A percentile compares a stretch with the other conserved stretches of the same genome.
Evolutionary conservation across 2,797 vertebrate species (phyloP).

Genomic region (Eupleurogrammus muticus): DNA sequence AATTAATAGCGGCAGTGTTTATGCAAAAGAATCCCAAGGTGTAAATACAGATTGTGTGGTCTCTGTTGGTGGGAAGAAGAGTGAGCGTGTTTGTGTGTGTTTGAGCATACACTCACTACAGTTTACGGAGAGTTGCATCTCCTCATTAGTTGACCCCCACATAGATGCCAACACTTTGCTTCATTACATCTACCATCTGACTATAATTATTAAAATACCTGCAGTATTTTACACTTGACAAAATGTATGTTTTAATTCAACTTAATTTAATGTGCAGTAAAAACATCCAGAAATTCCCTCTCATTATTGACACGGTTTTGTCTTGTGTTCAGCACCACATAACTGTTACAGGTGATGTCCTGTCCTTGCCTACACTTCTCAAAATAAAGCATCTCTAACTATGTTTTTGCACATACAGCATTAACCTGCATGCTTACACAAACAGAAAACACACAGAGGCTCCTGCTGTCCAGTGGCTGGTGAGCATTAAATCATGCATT

Average conservation of each 20-base stretch:
- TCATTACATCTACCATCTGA: slow-evolving; percentile 17
- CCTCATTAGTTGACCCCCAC: slow-evolving; percentile 29
- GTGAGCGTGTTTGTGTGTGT: slow-evolving; percentile 51
- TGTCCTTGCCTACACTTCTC: too few species aligned
- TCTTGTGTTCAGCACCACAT: too few species aligned
- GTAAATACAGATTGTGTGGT: slow-evolving; percentile 87
- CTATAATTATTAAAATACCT: slow-evolving; percentile 1
- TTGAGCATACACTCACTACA: slow-evolving; percentile 52
- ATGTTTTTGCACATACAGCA: too few species aligned
- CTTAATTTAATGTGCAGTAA: too few species aligned
- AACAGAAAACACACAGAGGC: too few species aligned
- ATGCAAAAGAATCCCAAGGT: slow-evolving; percentile 71
- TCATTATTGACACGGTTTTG: too few species aligned
- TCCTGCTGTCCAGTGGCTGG: too few species aligned
- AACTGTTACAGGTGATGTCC: too few species aligned
- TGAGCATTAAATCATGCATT: too few species aligned
- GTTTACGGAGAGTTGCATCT: slow-evolving; percentile 69
- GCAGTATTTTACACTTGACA: not conserved
- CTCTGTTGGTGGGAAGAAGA: slow-evolving; percentile 58
- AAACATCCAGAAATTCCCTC: too few species aligned
- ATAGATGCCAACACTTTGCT: slow-evolving; percentile 37
- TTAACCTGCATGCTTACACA: too few species aligned
- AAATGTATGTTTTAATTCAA: not conserved
- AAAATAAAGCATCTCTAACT: too few species aligned
- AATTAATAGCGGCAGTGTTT: slow-evolving; percentile 80